These are phyloP conservation scores for Nasonia giraulti DNA, from an alignment of 1,140 invertebrate species.

Conservation along the genomic window DNA sequence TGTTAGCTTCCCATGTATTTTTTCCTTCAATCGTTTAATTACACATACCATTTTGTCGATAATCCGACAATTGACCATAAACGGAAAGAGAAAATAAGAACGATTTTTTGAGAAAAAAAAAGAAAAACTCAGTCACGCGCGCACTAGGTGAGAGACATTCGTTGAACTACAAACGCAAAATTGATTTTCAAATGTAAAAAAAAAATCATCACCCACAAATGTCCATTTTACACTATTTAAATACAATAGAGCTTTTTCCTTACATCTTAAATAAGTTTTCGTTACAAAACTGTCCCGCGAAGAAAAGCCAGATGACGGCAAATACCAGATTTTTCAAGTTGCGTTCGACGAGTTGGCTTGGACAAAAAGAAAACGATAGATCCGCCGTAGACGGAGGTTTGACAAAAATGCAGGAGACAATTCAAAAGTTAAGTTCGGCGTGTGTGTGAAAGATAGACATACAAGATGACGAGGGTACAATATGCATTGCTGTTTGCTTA, in stretches of 20 bases:
- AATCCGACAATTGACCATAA: constrained; percentile 48
- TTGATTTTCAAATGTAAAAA: constrained; percentile 71
- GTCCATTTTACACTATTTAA: constrained; percentile 76
- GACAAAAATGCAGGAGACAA: constrained; percentile 19
- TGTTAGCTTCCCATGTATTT: constrained; percentile 61
- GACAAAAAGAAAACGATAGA: constrained; percentile 63
- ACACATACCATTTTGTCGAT: constrained; percentile 62
- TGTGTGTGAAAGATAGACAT: constrained; percentile 41
- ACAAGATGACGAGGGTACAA: constrained; percentile 29
- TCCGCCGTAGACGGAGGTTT: constrained; percentile 56
- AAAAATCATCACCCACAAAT: constrained; percentile 71
- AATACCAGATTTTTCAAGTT: constrained; percentile 65
- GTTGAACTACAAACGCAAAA: constrained; percentile 73
- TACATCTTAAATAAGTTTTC: constrained; percentile 74
- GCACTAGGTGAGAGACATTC: constrained; percentile 74
- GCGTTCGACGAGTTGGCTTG: constrained; percentile 62
- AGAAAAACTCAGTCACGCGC: constrained; percentile 71
- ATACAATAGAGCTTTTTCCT: constrained; percentile 73
- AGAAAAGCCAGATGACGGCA: constrained; percentile 69
- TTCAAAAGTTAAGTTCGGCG: constrained; percentile 30
- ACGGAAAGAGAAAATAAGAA: constrained; percentile 53
- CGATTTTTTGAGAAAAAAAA: constrained; percentile 52
- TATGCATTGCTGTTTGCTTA: constrained; percentile 48
- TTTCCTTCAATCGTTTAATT: constrained; percentile 62
- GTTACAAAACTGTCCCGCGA: constrained; percentile 71